These are phyloP conservation scores for Hydrozoanthus tunicans DNA, from an alignment of 64 coral and sea anemone species.

Conservation along the genomic window DNA sequence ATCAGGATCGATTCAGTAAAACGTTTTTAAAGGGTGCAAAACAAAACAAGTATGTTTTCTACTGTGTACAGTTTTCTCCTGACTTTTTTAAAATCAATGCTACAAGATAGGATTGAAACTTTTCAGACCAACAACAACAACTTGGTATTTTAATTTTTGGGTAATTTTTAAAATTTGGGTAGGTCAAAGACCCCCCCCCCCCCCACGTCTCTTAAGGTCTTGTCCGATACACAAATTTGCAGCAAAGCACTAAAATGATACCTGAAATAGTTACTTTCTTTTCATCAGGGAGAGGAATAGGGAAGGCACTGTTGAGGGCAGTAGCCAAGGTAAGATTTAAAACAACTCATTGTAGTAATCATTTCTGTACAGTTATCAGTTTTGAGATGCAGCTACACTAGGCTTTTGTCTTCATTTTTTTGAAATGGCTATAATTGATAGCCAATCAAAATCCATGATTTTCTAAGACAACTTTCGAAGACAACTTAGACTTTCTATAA, in stretches of 20 bases:
- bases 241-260: background rate
- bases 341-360: background rate
- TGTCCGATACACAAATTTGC: background rate
- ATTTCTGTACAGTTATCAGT: background rate
- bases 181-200: no score
- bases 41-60: no score
- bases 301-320: conserved; percentile 49
- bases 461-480: no score
- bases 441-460: background rate
- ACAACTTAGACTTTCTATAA: no score
- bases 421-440: background rate
- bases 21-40: no score
- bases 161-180: no score
- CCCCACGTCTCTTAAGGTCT: background rate
- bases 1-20: no score
- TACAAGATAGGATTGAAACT: no score
- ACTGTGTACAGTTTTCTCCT: no score
- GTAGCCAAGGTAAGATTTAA: conserved; percentile 36
- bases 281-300: conserved; percentile 69
- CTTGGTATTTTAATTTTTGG: background rate
- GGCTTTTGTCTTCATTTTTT: background rate
- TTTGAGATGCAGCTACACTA: background rate
- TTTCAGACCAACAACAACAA: background rate
- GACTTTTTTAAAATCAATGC: no score
- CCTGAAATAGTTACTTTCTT: background rate